Evolutionary conservation across 2,113 vertebrate species (phyloP).

Genomic region (Polypterus bichir): DNA sequence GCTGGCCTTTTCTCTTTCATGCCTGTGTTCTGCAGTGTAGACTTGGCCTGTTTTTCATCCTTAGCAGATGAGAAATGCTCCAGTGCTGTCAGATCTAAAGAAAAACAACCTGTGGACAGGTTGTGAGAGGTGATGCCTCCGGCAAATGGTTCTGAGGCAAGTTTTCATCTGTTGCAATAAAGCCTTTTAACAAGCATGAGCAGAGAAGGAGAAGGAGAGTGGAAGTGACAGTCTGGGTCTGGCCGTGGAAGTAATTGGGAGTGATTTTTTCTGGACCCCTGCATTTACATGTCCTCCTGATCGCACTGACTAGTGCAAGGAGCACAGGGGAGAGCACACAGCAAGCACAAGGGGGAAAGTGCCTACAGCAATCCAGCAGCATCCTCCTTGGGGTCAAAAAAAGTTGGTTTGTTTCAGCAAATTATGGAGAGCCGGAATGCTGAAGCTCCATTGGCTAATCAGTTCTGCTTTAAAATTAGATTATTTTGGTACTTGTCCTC

Average conservation of each 20-base stretch:
- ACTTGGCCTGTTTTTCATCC: constrained; percentile 21
- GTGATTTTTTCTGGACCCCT: constrained; percentile 69
- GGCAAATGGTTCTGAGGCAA: constrained; percentile 42
- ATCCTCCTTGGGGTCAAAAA: too few relatives aligned
- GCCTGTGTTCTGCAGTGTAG: constrained; percentile 2
- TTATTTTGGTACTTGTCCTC: too few relatives aligned
- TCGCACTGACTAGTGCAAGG: neutral
- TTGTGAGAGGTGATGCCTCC: constrained; percentile 36
- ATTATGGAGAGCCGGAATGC: too few relatives aligned
- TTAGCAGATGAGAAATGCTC: constrained; percentile 25
- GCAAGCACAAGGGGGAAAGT: too few relatives aligned
- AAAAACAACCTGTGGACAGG: constrained; percentile 44
- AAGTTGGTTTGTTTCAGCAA: too few relatives aligned
- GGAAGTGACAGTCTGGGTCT: constrained; percentile 77
- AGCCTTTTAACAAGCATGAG: constrained; percentile 48
- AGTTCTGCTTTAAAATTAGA: too few relatives aligned
- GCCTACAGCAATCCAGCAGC: too few relatives aligned
- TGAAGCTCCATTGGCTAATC: too few relatives aligned
- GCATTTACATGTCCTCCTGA: constrained; percentile 51
- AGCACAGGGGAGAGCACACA: too few relatives aligned
- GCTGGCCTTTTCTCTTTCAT: neutral
- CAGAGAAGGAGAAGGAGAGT: constrained; percentile 67
- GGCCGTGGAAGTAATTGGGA: constrained; percentile 90
- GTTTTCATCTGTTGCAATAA: constrained; percentile 32
- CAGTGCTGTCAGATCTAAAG: constrained; percentile 33